These are phyloP conservation scores for Parauchenoglanis ngamensis DNA, from an alignment of 2,797 vertebrate genomes.

Conservation along the genomic window DNA sequence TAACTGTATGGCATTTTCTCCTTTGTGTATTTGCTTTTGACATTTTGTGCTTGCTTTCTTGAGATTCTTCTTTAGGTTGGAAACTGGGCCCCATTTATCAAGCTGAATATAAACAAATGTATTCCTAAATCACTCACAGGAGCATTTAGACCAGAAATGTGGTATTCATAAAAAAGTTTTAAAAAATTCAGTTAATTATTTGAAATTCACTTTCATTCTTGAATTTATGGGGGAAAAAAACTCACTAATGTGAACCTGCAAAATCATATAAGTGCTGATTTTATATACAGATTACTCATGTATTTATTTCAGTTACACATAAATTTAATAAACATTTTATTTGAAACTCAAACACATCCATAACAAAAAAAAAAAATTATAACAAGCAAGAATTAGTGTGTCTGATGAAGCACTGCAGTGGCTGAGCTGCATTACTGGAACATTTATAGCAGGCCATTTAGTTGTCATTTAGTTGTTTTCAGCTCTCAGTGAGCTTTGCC, in stretches of 20 bases:
- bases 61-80: neutral
- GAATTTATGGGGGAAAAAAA: neutral
- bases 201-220: neutral
- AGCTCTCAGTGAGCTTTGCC: neutral
- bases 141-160: neutral
- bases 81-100: neutral
- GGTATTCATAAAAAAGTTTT: too few relatives aligned
- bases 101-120: neutral
- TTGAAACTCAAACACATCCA: neutral
- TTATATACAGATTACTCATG: neutral
- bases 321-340: neutral
- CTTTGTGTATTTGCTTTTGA: neutral
- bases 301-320: neutral
- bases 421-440: slow-evolving; percentile 7
- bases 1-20: neutral
- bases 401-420: neutral
- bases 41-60: neutral
- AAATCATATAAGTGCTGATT: neutral
- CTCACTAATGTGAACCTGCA: neutral
- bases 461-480: neutral
- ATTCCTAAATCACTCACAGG: neutral
- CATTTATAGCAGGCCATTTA: neutral
- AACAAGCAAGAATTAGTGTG: neutral
- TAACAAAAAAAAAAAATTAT: neutral
- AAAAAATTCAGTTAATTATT: neutral